Base-by-base conservation (phyloP, 2,113 vertebrate species). In the Elaphurus davidianus region DNA sequence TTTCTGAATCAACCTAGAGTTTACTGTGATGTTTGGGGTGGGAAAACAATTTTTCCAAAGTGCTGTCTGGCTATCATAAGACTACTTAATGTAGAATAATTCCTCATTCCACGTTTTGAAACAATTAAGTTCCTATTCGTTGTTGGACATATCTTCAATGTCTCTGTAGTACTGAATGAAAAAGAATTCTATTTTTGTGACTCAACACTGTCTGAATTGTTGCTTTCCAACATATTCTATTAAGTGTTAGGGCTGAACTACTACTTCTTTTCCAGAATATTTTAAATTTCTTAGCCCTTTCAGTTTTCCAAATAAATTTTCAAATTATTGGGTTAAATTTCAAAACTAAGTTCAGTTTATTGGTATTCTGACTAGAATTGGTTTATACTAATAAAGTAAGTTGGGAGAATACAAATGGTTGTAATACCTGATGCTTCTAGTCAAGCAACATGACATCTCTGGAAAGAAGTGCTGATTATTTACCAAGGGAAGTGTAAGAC, bases 231-330 rank as follows among this genome's bases (percentile, higher is more conserved):
- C 11, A 85, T 43, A 95, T 11, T 91, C 71, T 76, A 67, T 57
- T 96, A 90, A 62, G 27, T 59, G 25, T 64, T 88, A 78, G 25
- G 43, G 40, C 30, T 87, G 40, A 16, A 90, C 67, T 81, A 76
- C 12, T 40, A 81, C 7, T 90, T 88, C 47, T 97, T 96, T 90
- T 79, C 89, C n/a, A 95, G 40, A 97, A 96, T 11, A 50, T 54
- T 92, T 92, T 19, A 86, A 82, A 57, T n/a, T 45, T 43, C 81
- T 59, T 76, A 88, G 88, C 36, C 57, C 57, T 95, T 91, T 96
- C 36, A 91, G 40, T 94, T 95, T 96, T 94, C 76, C 62, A 94
- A 94, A 81, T 91, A 82, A 74, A 98, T 60, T 54, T 95, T 94
- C 91, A 43, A 93, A 97, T 82, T 88, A 88, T 36, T 84, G n/a